These are phyloP conservation scores for Nematostella vectensis DNA, from an alignment of 92 coral and sea anemone genomes.

Conservation along the genomic window DNA sequence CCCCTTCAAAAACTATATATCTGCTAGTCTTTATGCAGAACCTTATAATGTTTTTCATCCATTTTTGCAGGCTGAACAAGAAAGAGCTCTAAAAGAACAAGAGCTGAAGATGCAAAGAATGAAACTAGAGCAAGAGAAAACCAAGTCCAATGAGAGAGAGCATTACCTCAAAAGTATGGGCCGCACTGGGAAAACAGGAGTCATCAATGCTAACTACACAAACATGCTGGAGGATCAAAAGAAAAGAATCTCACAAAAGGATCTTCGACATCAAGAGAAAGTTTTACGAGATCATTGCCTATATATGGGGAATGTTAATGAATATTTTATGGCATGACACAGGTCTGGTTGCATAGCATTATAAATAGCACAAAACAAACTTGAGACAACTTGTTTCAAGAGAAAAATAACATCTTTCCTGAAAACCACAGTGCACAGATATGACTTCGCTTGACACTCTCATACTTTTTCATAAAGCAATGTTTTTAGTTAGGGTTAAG, in stretches of 20 bases:
- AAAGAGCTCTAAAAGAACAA: constrained; percentile 35
- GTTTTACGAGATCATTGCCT: constrained; percentile 73
- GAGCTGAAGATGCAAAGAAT: constrained; percentile 24
- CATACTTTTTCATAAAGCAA: too few species aligned
- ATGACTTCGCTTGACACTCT: too few species aligned
- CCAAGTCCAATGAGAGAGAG: constrained; percentile 48
- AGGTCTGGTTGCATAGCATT: too few species aligned
- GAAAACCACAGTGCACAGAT: not conserved
- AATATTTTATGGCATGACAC: constrained; percentile 63
- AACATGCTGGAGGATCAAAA: constrained; percentile 84
- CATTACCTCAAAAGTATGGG: constrained; percentile 83
- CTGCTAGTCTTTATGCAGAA: too few species aligned
- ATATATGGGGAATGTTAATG: constrained; percentile 86
- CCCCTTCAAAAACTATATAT: too few species aligned
- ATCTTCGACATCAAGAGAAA: constrained; percentile 83
- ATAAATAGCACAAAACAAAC: not conserved
- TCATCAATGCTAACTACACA: constrained; percentile 65
- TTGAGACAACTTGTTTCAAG: not conserved
- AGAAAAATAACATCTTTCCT: not conserved
- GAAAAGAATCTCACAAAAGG: constrained; percentile 60
- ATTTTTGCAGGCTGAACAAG: constrained; percentile 33
- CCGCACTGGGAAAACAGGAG: constrained; percentile 53
- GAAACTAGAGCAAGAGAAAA: constrained; percentile 52
- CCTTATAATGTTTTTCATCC: too few species aligned
- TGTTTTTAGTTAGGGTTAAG: too few species aligned